A percentile compares a stretch with the other conserved stretches of the same genome.
Conservation (phyloP, 1,140 invertebrate genomes). For the Drosophila ambigua region DNA sequence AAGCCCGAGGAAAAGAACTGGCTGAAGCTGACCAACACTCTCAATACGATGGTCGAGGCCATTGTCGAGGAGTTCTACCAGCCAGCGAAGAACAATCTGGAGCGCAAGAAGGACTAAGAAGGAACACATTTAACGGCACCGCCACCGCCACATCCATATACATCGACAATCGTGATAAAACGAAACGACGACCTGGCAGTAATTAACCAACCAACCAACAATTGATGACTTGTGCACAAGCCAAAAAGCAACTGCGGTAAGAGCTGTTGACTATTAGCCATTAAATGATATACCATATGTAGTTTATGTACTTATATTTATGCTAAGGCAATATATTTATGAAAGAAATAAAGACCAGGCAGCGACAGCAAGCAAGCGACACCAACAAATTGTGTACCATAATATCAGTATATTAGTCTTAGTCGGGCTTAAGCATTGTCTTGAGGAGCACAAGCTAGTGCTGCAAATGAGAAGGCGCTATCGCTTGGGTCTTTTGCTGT, state of each 20-base stretch:
- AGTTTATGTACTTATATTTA: slow-evolving; percentile 16
- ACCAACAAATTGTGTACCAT: slow-evolving; percentile 17
- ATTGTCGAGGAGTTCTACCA: slow-evolving; percentile 92
- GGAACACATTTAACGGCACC: slow-evolving; percentile 18
- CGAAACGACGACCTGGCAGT: slow-evolving; percentile 17
- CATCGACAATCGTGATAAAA: too few species aligned
- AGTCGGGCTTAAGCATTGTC: too few species aligned
- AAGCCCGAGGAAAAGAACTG: slow-evolving; percentile 89
- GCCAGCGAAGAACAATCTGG: slow-evolving; percentile 90
- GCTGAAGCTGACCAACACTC: slow-evolving; percentile 86
- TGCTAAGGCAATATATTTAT: slow-evolving; percentile 29
- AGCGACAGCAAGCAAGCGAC: slow-evolving; percentile 3
- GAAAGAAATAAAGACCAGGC: slow-evolving; percentile 31
- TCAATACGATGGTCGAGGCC: slow-evolving; percentile 91
- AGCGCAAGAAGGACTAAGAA: slow-evolving; percentile 75
- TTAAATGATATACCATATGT: slow-evolving; percentile 21
- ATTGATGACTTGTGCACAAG: slow-evolving; percentile 31
- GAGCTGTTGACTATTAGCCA: slow-evolving; percentile 25
- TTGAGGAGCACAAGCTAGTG: too few species aligned
- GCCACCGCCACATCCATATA: not conserved
- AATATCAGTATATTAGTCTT: not conserved
- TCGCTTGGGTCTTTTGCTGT: too few species aligned
- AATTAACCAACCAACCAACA: slow-evolving; percentile 23
- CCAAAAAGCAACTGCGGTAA: slow-evolving; percentile 39
- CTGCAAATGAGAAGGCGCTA: too few species aligned